Evolutionary conservation across 2,888 invertebrate genomes (phyloP).

Genomic region (Latheticus oryzae): DNA sequence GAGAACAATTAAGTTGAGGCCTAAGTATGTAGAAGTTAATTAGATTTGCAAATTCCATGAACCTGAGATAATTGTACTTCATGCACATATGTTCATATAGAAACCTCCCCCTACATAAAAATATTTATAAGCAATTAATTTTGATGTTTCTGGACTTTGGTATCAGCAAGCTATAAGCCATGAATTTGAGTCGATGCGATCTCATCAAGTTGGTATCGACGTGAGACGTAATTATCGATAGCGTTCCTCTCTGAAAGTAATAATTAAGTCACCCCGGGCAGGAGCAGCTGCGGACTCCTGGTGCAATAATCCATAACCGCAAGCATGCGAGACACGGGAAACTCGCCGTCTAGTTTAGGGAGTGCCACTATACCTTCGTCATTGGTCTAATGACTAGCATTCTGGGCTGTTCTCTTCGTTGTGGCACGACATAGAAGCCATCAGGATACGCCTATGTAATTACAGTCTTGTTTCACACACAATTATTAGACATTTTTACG

Average conservation of each 20-base stretch:
- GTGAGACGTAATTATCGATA: conserved; percentile 36
- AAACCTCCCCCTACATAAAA: no score
- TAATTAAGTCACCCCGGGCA: conserved; percentile 41
- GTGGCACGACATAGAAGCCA: conserved; percentile 35
- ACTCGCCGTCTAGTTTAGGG: conserved; percentile 39
- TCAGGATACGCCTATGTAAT: conserved; percentile 39
- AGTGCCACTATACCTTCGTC: conserved; percentile 40
- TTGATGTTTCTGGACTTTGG: conserved; percentile 32
- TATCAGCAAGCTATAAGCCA: conserved; percentile 24
- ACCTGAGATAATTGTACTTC: no score
- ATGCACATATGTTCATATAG: no score
- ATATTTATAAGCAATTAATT: conserved; percentile 40
- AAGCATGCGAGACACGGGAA: conserved; percentile 47
- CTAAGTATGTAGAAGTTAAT: no score
- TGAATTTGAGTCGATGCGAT: conserved; percentile 31
- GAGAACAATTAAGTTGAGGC: no score
- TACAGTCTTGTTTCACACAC: conserved; percentile 28
- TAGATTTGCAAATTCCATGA: no score
- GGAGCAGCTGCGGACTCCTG: conserved; percentile 43
- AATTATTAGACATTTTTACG: conserved; percentile 32
- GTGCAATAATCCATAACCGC: conserved; percentile 51
- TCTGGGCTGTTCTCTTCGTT: conserved; percentile 28
- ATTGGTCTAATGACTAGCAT: conserved; percentile 40
- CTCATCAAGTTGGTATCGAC: conserved; percentile 35
- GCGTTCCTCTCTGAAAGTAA: conserved; percentile 38